Percentiles rank a stretch among this genome's conserved stretches.
Evolutionary conservation across 2,797 vertebrate species (phyloP).

Genomic region (Schizothorax lantsangensis): DNA sequence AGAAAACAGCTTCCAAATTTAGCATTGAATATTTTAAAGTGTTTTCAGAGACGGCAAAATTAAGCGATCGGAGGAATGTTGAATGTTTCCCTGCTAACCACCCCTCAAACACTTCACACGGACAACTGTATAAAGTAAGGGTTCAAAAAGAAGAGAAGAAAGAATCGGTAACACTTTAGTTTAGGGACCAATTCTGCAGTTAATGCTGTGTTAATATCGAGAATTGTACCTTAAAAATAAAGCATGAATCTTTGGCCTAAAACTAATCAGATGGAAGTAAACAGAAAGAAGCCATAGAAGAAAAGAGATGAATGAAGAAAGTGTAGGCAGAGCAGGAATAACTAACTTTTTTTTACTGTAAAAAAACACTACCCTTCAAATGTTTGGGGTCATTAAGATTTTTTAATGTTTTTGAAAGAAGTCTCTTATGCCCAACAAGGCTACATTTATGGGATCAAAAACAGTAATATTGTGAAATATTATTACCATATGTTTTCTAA

Average conservation of each 20-base stretch:
- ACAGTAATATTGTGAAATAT: not conserved
- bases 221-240: too few relatives aligned
- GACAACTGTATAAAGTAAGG: conserved; percentile 10
- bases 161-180: not conserved
- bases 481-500: not conserved
- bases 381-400: not conserved
- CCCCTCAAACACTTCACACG: not conserved
- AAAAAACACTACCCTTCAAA: not conserved
- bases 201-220: too few relatives aligned
- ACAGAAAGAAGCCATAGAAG: not conserved
- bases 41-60: conserved; percentile 41
- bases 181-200: not conserved
- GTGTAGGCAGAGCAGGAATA: not conserved
- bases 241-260: not conserved
- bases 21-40: conserved; percentile 44
- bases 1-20: conserved; percentile 49
- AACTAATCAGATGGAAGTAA: not conserved
- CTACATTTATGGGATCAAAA: not conserved
- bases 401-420: not conserved
- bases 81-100: conserved; percentile 26
- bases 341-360: not conserved
- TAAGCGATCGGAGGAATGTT: conserved; percentile 1
- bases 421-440: not conserved
- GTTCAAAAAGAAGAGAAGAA: not conserved
- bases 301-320: not conserved